Evolutionary conservation across 2,113 vertebrate genomes (phyloP).

Genomic region (Cichladusa arquata): DNA sequence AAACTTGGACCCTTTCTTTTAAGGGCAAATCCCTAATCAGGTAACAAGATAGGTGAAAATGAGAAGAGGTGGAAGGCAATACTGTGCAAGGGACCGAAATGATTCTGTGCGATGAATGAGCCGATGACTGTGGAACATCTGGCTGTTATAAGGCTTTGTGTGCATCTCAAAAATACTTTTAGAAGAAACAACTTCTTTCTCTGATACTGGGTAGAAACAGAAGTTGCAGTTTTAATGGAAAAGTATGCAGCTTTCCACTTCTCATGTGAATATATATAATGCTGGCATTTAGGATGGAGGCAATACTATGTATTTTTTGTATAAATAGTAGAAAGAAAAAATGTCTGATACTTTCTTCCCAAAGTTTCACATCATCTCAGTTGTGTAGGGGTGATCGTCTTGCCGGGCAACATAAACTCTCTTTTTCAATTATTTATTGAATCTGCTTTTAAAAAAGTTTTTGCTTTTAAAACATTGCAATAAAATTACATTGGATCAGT

Average conservation of each 20-base stretch:
- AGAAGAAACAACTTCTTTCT: neutral
- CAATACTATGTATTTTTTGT: neutral
- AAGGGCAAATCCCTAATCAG: neutral
- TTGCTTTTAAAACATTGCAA: slow-evolving; percentile 4
- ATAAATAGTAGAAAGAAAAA: neutral
- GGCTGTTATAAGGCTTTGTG: neutral
- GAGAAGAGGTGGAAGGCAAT: neutral
- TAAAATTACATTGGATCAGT: neutral
- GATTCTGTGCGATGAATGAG: neutral
- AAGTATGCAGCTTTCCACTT: neutral
- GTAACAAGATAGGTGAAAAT: neutral
- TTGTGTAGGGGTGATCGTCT: neutral
- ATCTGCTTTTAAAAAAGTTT: neutral
- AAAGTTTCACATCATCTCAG: neutral
- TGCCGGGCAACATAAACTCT: neutral
- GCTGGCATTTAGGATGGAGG: neutral
- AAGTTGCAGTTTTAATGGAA: neutral
- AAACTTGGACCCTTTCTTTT: neutral
- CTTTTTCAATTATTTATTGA: neutral
- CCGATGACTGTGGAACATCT: neutral
- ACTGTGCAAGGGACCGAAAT: neutral
- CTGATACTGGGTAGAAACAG: neutral
- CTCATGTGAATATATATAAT: neutral
- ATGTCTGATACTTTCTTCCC: neutral
- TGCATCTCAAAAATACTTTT: neutral